Evolutionary conservation across 2,888 invertebrate species (phyloP), one percentile per base, ranked within the genome.

Genomic region (Erebia ligea): DNA sequence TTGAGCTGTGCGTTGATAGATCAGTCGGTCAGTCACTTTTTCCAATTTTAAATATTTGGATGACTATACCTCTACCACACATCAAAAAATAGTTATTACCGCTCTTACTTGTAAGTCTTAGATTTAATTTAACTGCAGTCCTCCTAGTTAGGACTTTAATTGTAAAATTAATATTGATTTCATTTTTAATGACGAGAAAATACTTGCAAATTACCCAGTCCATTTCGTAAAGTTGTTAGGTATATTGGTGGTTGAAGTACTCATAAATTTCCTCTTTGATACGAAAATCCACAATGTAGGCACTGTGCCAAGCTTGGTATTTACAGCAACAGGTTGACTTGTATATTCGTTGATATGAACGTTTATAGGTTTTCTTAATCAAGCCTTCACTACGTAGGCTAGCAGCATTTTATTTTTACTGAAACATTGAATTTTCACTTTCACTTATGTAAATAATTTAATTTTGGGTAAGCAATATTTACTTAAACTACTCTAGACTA

Each of bases 251-350:
- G 48, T 25, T 50, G 3, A 48, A 63, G 21, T 64, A 54, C 40
- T 64, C 64, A 54, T 40, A 52, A 52, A 64, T 40, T 52, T 63
- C 17, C 11, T 11, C 8, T 68, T 56, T 62, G 21, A 56, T 62
- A 17, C 48, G 59, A 67, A 21, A 64, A 63, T 50, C 68, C 68
- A 66, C 69, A 56, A 52, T 68, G 59, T 69, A 64, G 73, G 73
- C 73, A 71, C 62, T 64, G 34, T 69, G 73, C 73, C 73, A 73
- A 69, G 67, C 63, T 62, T 63, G 64, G 66, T 67, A 54, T 67
- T 57, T 65, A 34, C 58, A 67, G 73, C 72, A 73, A 73, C 73
- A 73, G 72, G 73, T 72, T 69, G 67, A 67, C 59, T 71, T 67
- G 34, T 71, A 67, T 34, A 45, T 68, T 34, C 25, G 56, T 54